Conservation (phyloP, 1,140 invertebrate genomes). For the Heliconius nattereri region DNA sequence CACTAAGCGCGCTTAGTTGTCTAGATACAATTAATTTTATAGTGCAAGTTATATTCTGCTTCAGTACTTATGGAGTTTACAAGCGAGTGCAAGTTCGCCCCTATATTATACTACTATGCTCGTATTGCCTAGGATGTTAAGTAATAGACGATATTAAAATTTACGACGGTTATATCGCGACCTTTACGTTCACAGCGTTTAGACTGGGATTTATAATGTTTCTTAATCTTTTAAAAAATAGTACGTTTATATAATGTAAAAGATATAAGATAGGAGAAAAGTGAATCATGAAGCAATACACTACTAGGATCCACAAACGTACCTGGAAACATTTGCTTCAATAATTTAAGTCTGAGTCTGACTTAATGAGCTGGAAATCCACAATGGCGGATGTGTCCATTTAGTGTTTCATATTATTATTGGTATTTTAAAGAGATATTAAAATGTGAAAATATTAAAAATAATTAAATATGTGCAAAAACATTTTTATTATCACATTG, state of each 20-base stretch:
- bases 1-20: not conserved
- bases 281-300: no score
- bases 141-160: conserved; percentile 20
- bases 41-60: conserved; percentile 13
- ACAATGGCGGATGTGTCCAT: no score
- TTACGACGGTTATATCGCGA: conserved; percentile 15
- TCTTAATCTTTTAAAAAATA: not conserved
- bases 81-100: conserved; percentile 7
- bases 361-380: no score
- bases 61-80: conserved; percentile 7
- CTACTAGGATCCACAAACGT: no score
- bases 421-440: no score
- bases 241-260: no score
- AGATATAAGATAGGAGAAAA: no score
- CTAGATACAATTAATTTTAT: conserved; percentile 17
- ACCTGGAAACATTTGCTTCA: no score
- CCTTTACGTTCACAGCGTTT: conserved; percentile 2
- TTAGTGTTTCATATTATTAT: no score
- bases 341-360: no score
- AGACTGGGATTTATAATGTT: not conserved
- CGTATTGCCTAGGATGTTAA: conserved; percentile 6
- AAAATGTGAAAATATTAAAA: no score
- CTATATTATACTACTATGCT: not conserved
- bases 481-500: not conserved
- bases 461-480: no score